phyloP scores from a whole-genome alignment of 2,888 invertebrate species.

The Antheraea yamamai region DNA sequence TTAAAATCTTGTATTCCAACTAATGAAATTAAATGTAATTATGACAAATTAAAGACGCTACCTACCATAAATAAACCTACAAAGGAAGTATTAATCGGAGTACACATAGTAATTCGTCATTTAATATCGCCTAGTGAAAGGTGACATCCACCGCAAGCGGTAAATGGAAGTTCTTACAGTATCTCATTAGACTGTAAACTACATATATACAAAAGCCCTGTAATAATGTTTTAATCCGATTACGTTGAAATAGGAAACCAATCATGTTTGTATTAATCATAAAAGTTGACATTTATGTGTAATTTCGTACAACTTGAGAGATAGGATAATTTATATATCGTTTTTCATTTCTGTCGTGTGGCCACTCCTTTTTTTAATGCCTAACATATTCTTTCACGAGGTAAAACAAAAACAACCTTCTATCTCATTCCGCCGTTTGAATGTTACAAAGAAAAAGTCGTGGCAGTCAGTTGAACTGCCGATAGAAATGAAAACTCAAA shows the following conservation, averaged over 20 bases:
- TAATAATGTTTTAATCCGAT: conserved; percentile 1
- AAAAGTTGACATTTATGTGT: too few relatives aligned
- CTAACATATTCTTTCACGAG: too few relatives aligned
- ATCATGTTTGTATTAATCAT: too few relatives aligned
- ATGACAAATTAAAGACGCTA: background rate
- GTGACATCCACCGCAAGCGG: background rate
- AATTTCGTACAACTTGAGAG: too few relatives aligned
- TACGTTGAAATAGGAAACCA: background rate
- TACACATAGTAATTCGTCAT: background rate
- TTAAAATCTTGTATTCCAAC: background rate
- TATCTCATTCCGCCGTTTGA: too few relatives aligned
- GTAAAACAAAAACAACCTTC: too few relatives aligned
- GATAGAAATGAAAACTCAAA: too few relatives aligned
- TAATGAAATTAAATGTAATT: background rate
- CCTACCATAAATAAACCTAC: background rate
- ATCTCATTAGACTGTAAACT: background rate
- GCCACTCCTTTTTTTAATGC: too few relatives aligned
- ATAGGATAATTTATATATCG: too few relatives aligned
- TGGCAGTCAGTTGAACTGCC: too few relatives aligned
- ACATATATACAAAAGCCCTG: background rate
- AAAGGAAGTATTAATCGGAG: background rate
- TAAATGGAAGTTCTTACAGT: background rate
- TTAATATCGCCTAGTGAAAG: background rate
- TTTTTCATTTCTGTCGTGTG: too few relatives aligned
- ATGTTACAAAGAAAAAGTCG: too few relatives aligned